Evolutionary conservation across 2,113 vertebrate species (phyloP), one percentile per base, ranked within the genome.

Genomic region (Anhinga rufa): DNA sequence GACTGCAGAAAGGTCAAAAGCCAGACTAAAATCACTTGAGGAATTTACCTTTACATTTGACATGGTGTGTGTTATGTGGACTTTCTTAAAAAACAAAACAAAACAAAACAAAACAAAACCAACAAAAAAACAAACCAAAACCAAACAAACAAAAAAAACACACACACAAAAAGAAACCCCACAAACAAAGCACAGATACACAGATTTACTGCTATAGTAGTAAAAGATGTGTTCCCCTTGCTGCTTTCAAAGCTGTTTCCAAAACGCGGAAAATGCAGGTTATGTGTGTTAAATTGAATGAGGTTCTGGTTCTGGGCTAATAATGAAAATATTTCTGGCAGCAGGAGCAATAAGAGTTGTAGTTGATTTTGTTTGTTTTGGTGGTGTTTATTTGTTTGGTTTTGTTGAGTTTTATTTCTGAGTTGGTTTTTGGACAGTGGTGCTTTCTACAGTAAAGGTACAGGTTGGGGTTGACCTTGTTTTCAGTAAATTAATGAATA

Each of bases 1-100:
- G 70, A 74, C 66, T 74, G 75, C 75, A 83, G 82, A 97, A 97
- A 95, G 94, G 96, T 97, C 94, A 97, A 91, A 95, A 96, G 82
- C 49, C 88, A 90, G n/a, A 7, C 46, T 91, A 21, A 70, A 93
- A 91, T 81, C 60, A 94, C 58, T 62, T 7, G 66, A 86, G 82
- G 78, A 91, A 71, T 76, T 92, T 90, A 65, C 90, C 86, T 96
- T 92, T 88, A 10, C 3, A 1, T 93, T 82, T 96, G 91, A 91
- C 25, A 4, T 84, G 51, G 76, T 90, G 68, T 78, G 40, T 70
- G 32, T 83, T 28, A 5, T 60, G 48, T 10, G 12, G 78, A 29
- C 62, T 74, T 70, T 42, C 36, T 69, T n/a, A n/a, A 3, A 48
- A 64, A 51, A 74, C 15, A 21, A 54, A 22, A n/a, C n/a, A 15